Base-by-base conservation (phyloP, 2,888 invertebrate species). In the Macroteleia sp. region DNA sequence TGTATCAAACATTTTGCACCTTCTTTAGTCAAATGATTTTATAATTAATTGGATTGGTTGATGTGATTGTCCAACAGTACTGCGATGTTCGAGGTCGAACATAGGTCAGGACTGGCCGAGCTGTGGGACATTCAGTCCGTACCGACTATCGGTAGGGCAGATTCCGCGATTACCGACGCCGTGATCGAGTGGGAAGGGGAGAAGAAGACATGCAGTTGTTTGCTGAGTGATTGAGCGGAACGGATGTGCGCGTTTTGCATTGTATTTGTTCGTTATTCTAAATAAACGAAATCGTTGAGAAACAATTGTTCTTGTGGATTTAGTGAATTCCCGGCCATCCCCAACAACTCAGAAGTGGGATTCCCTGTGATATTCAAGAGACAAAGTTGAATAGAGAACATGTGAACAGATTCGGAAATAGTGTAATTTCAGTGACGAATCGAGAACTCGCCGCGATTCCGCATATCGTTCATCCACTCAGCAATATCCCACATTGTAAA, bases 101-200 rank as follows among this genome's bases (percentile, higher is more conserved):
- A 39, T 14, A n/a, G 19, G 62, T 62, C 62, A 62, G 62, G 62
- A 50, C 32, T 41, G 62, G 62, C 41, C 50, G 62, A 62, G 30
- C 62, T 62, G 62, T 62, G 17, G 36, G 62, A 50, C 25, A 25
- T 25, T 25, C 25, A 25, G 25, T 25, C 25, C 25, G 25, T 25
- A 25, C 6, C 25, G 25, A 25, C n/a, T n/a, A n/a, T n/a, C n/a
- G n/a, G n/a, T n/a, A n/a, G n/a, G n/a, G n/a, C n/a, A n/a, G n/a
- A n/a, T n/a, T n/a, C n/a, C n/a, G n/a, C n/a, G n/a, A n/a, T n/a
- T n/a, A n/a, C n/a, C n/a, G n/a, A n/a, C n/a, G n/a, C n/a, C n/a
- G n/a, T n/a, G n/a, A n/a, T n/a, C n/a, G n/a, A n/a, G n/a, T n/a
- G n/a, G n/a, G n/a, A n/a, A n/a, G n/a, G n/a, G n/a, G n/a, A n/a